Evolutionary conservation across 2,797 vertebrate genomes (phyloP).

Genomic region (Epinephelus malabaricus): DNA sequence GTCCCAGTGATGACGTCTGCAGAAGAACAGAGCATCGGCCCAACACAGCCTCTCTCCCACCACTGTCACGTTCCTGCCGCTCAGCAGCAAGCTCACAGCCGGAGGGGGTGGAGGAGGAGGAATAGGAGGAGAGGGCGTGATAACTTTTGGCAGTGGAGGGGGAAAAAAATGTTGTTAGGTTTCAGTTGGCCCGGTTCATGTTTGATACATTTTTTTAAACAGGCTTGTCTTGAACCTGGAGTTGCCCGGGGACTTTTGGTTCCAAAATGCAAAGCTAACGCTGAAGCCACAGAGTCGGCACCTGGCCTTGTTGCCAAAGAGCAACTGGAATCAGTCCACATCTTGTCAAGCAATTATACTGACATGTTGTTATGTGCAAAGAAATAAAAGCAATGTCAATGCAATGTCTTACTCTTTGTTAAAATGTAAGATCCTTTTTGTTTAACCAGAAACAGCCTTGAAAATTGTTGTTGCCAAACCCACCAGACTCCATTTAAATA

Average conservation of each 20-base stretch:
- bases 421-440: no score
- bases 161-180: background rate
- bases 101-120: background rate
- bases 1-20: constrained; percentile 34
- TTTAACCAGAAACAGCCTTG: no score
- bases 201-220: background rate
- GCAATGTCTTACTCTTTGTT: no score
- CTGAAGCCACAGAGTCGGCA: background rate
- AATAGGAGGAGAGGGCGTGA: background rate
- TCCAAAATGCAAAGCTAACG: background rate
- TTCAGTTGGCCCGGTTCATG: background rate
- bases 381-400: no score
- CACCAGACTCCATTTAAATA: no score
- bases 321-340: background rate
- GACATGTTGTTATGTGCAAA: background rate
- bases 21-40: constrained; percentile 51
- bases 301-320: background rate
- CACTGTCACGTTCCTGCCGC: background rate
- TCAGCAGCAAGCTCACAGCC: background rate
- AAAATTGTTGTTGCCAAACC: no score
- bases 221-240: background rate
- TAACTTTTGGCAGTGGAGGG: background rate
- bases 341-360: background rate
- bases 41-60: constrained; percentile 42
- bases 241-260: background rate